phyloP scores from a whole-genome alignment of 2,797 vertebrate genomes.

The Sebastes nivosus region DNA sequence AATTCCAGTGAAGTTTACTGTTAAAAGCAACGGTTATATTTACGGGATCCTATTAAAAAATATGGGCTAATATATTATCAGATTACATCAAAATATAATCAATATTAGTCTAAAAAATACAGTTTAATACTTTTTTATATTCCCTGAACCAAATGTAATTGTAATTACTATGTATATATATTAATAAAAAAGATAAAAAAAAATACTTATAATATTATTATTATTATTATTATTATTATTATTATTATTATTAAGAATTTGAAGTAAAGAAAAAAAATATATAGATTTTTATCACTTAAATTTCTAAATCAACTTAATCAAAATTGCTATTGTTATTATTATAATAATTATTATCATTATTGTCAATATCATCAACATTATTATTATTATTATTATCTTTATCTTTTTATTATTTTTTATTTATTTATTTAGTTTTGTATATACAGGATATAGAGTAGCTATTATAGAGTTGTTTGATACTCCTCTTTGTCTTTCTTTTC shows the following conservation, averaged over 20 bases:
- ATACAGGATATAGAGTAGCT: neutral
- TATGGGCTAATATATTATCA: neutral
- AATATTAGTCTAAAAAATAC: neutral
- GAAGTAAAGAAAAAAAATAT: accelerated
- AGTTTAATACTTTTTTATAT: no score
- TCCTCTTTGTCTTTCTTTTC: neutral
- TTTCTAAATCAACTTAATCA: neutral
- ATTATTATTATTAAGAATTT: no score
- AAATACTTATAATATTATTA: no score
- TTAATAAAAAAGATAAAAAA: no score
- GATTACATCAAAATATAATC: neutral
- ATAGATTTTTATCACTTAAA: neutral
- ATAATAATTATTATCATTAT: neutral
- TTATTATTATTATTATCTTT: neutral
- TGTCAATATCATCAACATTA: neutral
- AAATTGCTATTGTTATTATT: neutral
- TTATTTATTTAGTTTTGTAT: neutral
- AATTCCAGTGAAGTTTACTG: neutral
- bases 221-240: no score
- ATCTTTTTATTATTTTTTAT: accelerated
- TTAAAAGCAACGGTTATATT: neutral
- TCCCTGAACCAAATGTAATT: neutral
- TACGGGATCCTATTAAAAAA: neutral
- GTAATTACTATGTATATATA: neutral
- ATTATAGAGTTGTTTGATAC: neutral